Base-by-base conservation (phyloP, 2,113 vertebrate species). In the Pao palembangensis region DNA sequence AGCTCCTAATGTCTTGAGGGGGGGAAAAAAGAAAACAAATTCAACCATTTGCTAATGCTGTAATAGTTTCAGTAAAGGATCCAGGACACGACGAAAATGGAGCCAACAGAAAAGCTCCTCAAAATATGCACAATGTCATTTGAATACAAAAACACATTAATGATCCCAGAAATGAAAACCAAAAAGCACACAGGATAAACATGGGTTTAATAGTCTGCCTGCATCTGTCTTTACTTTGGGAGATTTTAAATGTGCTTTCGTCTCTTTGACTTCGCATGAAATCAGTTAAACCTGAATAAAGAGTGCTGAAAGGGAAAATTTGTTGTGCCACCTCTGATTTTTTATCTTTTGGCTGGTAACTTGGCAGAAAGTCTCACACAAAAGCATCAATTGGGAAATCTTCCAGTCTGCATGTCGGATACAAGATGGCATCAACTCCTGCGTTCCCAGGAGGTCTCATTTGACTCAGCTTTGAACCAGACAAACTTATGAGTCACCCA, bases 21-120 rank as follows among this genome's bases (percentile, higher is more conserved):
- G 49, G 28, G 8, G 54, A 74, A 66, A 64, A 52, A 41, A 54
- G 51, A 75, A 52, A 41, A 54, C 53, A 75, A 69, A 76, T 79
- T 70, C 80, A 84, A 87, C 85, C 69, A 80, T 79, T 85, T 51
- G 28, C 67, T 79, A 78, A 84, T 82, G 85, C 69, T 72, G 80
- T 85, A 87, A 88, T 89, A 79, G 48, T 71, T 83, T 85, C 78
- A 83, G 79, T 84, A 79, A 79, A 62, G 63, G 38, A 71, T 74
- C 58, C 71, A 78, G 75, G 75, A 84, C 69, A 59, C 61, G 73
- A 71, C 80, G 74, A 58, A 80, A 73, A 79, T 72, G 66, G 49
- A 85, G 80, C 51, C 80, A 87, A 60, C 53, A 80, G 72, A 80
- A 69, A 20, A 52, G 65, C 48, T 67, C 76, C 43, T 64, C 51